Evolutionary conservation across 1,140 invertebrate genomes (phyloP), one percentile per base, ranked within the genome.

Genomic region (Sitobion miscanthi): DNA sequence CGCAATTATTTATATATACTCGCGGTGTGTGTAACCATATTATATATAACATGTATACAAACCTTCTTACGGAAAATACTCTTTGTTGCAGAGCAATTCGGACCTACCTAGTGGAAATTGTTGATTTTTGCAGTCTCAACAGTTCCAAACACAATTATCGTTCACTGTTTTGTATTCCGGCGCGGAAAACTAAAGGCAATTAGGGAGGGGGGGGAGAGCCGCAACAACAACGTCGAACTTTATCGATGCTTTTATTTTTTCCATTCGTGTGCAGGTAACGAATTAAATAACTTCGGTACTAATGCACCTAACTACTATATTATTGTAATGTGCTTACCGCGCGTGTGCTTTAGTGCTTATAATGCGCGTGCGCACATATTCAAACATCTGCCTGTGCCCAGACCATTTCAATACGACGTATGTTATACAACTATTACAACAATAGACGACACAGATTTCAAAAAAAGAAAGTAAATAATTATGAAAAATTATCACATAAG

Each of bases 351-450:
- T 38, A 38, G 3, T 30, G 45, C 9, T 47, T 47, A 47, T 42
- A 42, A 42, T 42, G 42, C 11, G 47, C 47, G 6, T 52, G 49
- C 52, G 52, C 20, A 21, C 4, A 7, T 54, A 9, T 49, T 49
- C 47, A 9, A 54, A 54, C 6, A 54, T 54, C 11, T 23, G 4
- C 5, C 52, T 54, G 52, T 54, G 14, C 30, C n/a, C n/a, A 17
- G 62, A 20, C 30, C 14, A 69, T 77, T 77, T n/a, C n/a, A 77
- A 77, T 77, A 35, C 62, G 30, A 35, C 62, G 30, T 17, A n/a
- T 77, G 62, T 77, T 77, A 77, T 77, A n/a, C 62, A 77, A 77
- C 62, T 77, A 77, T n/a, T 35, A 77, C n/a, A n/a, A 77, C 62
- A 77, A 77, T 77, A 77, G 62, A n/a, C 4, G 57, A 30, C 1